Evolutionary conservation across 1,140 invertebrate species (phyloP), one percentile per base, ranked within the genome.

Genomic region (Diabrotica virgifera): DNA sequence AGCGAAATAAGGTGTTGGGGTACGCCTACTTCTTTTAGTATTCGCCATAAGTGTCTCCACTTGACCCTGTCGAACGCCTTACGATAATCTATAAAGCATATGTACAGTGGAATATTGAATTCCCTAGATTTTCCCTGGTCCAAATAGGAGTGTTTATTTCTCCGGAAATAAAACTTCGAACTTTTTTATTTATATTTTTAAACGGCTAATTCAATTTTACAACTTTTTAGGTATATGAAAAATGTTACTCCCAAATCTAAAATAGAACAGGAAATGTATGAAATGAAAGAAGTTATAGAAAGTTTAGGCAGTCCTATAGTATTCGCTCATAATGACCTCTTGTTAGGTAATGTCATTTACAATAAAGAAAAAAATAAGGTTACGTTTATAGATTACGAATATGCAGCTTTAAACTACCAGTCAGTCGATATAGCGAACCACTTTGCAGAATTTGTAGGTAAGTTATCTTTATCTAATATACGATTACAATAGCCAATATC

Each of bases 341-440:
- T 99, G 68, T 82, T 98, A 64, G 93, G 89, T 73, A 99, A 99
- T 82, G 89, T 99, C 63, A 88, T 99, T 59, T 91, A 91, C 75
- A 87, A 93, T 74, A 79, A 88, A 75, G 82, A 85, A 64, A 84
- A 86, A 73, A 83, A 86, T 70, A 83, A 83, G 69, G 88, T 98
- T 5, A 89, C 88, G 14, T 99, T 99, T 78, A 99, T 99, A 73
- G 97, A 99, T 81, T 99, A 94, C 81, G 97, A 99, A 80, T 99
- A 99, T 82, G 92, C 93, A 6, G 90, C 86, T 64, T 89, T 89
- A 72, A 99, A 99, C 82, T 97, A 94, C 82, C 93, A 96, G 80
- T 91, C 94, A 1, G 99, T 87, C 81, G 97, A 99, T 81, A 96
- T 99, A 78, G 97, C 90, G 11, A 98, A 99, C 84, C 96, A 99